Evolutionary conservation across 2,113 vertebrate genomes (phyloP).

Genomic region (Grallaria varia): DNA sequence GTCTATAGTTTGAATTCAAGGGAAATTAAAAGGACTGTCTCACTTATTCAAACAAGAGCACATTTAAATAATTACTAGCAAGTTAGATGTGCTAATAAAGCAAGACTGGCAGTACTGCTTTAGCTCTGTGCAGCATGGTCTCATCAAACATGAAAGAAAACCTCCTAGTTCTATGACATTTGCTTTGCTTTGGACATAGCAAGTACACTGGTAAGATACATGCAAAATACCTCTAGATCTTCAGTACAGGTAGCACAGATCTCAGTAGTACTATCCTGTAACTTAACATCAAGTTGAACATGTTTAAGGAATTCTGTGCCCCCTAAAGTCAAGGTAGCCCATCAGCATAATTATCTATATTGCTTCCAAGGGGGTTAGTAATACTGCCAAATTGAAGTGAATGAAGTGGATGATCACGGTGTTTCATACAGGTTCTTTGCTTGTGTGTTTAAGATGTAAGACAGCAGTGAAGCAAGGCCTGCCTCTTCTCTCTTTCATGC

Average conservation of each 20-base stretch:
- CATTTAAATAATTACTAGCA: slow-evolving; percentile 32
- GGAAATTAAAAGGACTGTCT: neutral
- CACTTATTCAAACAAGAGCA: neutral
- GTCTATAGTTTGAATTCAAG: slow-evolving; percentile 33
- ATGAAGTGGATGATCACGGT: neutral
- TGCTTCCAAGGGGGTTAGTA: neutral
- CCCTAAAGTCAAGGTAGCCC: neutral
- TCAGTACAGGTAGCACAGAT: neutral
- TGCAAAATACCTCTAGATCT: neutral
- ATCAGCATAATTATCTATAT: neutral
- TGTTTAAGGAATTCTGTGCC: neutral
- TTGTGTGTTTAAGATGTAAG: neutral
- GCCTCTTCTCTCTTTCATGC: neutral
- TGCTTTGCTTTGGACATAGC: neutral
- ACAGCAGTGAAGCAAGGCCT: neutral
- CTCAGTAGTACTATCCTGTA: neutral
- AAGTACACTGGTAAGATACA: neutral
- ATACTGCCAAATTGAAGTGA: neutral
- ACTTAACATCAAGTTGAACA: neutral
- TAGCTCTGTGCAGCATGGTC: neutral
- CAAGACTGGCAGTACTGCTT: neutral
- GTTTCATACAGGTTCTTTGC: neutral
- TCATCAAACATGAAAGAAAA: neutral
- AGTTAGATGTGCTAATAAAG: neutral
- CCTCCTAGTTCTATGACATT: neutral